Conservation (phyloP, 1,140 invertebrate genomes). For the Araneus ventricosus region DNA sequence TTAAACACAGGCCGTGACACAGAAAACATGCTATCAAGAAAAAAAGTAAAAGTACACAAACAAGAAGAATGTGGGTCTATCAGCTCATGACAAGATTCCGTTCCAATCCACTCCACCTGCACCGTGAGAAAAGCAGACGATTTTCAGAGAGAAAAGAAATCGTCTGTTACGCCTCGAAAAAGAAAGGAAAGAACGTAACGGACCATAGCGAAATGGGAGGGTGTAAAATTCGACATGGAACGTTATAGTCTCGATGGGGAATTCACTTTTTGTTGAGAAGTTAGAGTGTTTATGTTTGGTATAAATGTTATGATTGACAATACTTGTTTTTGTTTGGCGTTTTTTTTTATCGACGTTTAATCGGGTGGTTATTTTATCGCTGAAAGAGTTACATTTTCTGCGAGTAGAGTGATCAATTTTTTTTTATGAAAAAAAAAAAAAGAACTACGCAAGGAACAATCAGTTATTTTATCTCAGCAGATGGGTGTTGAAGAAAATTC, state of each 20-base stretch:
- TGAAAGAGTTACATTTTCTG: too few species aligned
- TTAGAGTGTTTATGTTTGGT: background rate
- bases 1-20: slow-evolving; percentile 34
- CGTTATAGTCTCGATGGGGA: background rate
- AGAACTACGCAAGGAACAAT: too few species aligned
- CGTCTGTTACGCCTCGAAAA: background rate
- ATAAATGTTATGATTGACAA: background rate
- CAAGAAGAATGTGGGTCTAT: slow-evolving; percentile 54
- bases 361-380: too few species aligned
- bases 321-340: background rate
- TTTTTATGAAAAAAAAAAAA: too few species aligned
- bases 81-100: slow-evolving; percentile 44
- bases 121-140: slow-evolving; percentile 50
- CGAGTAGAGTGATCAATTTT: too few species aligned
- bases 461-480: too few species aligned
- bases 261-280: background rate
- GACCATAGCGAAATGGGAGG: slow-evolving; percentile 7
- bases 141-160: slow-evolving; percentile 18
- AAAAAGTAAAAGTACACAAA: background rate
- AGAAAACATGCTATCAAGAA: background rate
- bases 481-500: too few species aligned
- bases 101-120: slow-evolving; percentile 44
- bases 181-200: background rate
- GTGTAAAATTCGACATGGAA: slow-evolving; percentile 9
- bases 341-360: too few species aligned